phyloP scores from a whole-genome alignment of 2,113 vertebrate species.

The Oenanthe oenanthe region DNA sequence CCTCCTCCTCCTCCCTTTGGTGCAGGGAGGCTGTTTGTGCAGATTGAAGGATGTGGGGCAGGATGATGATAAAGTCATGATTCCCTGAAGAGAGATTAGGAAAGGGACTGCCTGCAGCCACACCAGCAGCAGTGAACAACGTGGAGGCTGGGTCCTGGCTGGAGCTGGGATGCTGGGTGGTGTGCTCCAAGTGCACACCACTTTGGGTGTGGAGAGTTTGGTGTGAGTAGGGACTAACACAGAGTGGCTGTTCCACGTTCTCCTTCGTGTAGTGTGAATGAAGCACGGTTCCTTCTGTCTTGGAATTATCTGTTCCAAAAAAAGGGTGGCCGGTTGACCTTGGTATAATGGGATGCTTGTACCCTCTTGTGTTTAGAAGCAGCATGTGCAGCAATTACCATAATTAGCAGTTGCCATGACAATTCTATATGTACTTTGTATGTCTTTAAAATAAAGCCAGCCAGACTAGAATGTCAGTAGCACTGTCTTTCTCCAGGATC shows the following conservation, averaged over 20 bases:
- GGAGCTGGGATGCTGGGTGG: neutral
- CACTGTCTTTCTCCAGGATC: neutral
- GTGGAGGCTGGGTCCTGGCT: neutral
- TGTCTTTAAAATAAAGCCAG: constrained; percentile 39
- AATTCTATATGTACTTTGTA: constrained; percentile 63
- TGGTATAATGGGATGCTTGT: constrained; percentile 51
- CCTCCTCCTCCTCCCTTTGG: neutral
- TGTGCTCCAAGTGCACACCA: neutral
- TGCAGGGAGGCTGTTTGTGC: neutral
- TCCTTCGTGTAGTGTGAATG: neutral
- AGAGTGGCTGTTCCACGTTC: neutral
- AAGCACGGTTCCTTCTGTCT: neutral
- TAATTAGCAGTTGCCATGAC: constrained; percentile 72
- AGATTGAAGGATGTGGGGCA: neutral
- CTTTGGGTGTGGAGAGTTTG: neutral
- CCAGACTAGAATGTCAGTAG: constrained; percentile 53
- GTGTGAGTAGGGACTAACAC: neutral
- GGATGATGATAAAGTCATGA: neutral
- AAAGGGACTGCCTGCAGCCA: neutral
- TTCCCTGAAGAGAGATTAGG: neutral
- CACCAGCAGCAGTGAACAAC: neutral
- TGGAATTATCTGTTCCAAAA: neutral
- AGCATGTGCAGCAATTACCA: constrained; percentile 65
- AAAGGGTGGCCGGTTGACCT: neutral
- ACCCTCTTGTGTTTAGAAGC: constrained; percentile 65